Evolutionary conservation across 2,113 vertebrate species (phyloP).

Genomic region (Myotis davidii): DNA sequence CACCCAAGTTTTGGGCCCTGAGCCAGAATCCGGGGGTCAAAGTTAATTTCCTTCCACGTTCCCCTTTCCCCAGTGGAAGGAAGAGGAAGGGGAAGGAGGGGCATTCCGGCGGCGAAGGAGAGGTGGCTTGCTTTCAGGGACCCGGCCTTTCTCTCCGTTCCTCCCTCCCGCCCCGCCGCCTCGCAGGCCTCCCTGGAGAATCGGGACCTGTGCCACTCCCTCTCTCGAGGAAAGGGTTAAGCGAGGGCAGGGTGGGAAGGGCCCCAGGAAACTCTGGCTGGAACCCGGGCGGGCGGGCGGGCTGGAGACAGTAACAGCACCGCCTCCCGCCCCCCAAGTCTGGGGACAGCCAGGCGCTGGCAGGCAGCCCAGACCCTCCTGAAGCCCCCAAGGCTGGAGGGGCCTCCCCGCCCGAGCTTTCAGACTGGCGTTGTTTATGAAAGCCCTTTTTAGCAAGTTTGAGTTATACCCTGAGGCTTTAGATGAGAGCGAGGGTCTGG

Average conservation of each 20-base stretch:
- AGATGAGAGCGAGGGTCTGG: not conserved
- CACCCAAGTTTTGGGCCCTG: conserved; percentile 23
- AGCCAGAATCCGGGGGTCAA: conserved; percentile 62
- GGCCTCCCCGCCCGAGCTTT: conserved; percentile 8
- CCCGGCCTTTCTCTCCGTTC: not conserved
- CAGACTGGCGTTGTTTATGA: conserved; percentile 25
- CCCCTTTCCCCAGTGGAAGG: conserved; percentile 35
- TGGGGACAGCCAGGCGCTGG: conserved; percentile 48
- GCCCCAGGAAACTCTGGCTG: conserved; percentile 65
- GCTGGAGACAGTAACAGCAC: conserved; percentile 40
- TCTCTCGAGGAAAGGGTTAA: conserved; percentile 68
- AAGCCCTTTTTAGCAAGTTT: conserved; percentile 46
- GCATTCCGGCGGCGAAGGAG: not conserved
- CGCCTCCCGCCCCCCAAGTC: conserved; percentile 25
- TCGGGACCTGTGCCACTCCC: not conserved
- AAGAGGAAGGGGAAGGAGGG: not conserved
- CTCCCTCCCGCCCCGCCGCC: not conserved
- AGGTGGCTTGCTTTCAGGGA: not conserved
- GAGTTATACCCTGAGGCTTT: not conserved
- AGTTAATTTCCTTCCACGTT: conserved; percentile 68
- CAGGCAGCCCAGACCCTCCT: conserved; percentile 55
- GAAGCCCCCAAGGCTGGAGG: conserved; percentile 57
- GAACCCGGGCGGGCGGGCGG: conserved; percentile 54
- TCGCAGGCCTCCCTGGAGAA: not conserved
- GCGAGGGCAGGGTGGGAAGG: conserved; percentile 45